Conservation (phyloP, 2,113 vertebrate genomes). For the Oreochromis tanganicae region DNA sequence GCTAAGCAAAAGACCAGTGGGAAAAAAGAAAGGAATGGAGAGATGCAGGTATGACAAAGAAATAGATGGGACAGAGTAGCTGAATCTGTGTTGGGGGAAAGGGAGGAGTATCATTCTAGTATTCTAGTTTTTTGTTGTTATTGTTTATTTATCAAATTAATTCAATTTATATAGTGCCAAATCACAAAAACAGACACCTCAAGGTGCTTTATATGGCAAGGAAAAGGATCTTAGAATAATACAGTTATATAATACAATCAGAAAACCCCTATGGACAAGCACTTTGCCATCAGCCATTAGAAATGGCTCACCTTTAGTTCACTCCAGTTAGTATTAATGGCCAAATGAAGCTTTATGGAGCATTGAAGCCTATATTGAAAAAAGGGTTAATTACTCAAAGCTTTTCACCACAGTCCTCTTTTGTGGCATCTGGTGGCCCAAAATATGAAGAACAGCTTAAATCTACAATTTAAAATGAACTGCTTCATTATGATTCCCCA, state of each 20-base stretch:
- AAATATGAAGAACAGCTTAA: neutral
- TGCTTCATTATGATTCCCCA: neutral
- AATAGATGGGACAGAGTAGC: neutral
- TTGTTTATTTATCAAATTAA: neutral
- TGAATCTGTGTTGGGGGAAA: neutral
- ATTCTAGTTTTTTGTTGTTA: neutral
- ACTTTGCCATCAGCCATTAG: neutral
- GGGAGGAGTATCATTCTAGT: neutral
- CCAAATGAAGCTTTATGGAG: neutral
- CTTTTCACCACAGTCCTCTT: neutral
- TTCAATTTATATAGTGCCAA: neutral
- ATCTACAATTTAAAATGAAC: neutral
- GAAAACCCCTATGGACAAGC: neutral
- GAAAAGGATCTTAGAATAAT: neutral
- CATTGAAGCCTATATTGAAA: neutral
- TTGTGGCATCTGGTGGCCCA: neutral
- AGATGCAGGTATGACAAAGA: neutral
- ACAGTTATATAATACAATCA: neutral
- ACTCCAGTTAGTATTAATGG: neutral
- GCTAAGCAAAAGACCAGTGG: neutral
- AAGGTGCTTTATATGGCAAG: neutral
- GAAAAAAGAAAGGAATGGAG: accelerated
- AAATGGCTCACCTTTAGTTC: neutral
- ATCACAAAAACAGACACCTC: neutral
- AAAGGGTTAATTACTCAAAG: neutral